Percentiles rank a stretch among this genome's conserved stretches.
Conservation (phyloP, 2,113 vertebrate species). For the Cavia aperea region DNA sequence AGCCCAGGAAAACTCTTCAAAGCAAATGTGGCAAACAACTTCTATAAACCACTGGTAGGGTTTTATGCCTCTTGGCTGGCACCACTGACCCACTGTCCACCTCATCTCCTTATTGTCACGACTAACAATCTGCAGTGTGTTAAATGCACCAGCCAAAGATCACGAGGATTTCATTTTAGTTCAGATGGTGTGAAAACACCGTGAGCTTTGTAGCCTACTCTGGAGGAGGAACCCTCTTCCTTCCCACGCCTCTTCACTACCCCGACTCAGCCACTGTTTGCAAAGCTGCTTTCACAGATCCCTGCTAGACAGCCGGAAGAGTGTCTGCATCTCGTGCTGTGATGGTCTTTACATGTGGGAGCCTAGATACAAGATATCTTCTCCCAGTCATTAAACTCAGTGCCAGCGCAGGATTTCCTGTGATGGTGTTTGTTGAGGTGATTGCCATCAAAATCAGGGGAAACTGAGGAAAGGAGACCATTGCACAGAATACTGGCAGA, state of each 20-base stretch:
- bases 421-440: background rate
- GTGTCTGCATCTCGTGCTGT: fast-evolving
- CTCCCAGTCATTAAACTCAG: too few relatives aligned
- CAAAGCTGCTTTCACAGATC: background rate
- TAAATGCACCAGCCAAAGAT: background rate
- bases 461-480: background rate
- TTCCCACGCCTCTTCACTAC: background rate
- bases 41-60: background rate
- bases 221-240: fast-evolving
- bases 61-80: too few relatives aligned
- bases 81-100: too few relatives aligned
- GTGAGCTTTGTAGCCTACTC: too few relatives aligned
- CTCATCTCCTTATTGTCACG: background rate
- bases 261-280: background rate
- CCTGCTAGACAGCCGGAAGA: fast-evolving
- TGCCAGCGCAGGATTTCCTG: background rate
- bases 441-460: background rate
- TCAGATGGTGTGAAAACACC: background rate
- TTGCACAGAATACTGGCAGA: background rate
- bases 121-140: background rate
- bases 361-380: background rate
- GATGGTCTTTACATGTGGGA: too few relatives aligned
- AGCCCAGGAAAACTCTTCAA: background rate
- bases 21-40: background rate
- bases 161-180: background rate